phyloP scores from a whole-genome alignment of 2,888 invertebrate species.

The Spatulosminthurus flaviceps region DNA sequence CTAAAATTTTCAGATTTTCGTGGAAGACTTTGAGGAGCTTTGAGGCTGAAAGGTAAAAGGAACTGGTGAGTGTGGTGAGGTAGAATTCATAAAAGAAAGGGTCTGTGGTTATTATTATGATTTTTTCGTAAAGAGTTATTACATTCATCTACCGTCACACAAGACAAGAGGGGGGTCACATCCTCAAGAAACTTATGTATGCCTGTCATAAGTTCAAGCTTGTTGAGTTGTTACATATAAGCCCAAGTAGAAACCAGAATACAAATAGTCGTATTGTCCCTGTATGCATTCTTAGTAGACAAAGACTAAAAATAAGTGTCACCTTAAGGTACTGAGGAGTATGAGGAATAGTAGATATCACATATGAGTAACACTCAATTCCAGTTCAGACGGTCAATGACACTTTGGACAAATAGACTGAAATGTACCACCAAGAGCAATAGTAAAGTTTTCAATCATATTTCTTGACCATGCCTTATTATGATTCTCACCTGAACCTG shows the following conservation, averaged over 20 bases:
- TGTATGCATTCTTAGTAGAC: background rate
- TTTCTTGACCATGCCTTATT: background rate
- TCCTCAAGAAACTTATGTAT: background rate
- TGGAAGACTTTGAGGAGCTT: background rate
- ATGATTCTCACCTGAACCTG: background rate
- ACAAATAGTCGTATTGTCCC: background rate
- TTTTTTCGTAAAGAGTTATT: background rate
- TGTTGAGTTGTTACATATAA: background rate
- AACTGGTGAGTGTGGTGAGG: no score
- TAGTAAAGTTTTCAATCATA: constrained; percentile 5
- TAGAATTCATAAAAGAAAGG: background rate
- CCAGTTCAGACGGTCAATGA: constrained; percentile 25
- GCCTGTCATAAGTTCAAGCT: background rate
- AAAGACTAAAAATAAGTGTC: background rate
- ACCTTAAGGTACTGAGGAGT: background rate
- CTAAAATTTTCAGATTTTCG: no score
- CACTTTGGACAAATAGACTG: constrained; percentile 9
- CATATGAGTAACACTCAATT: constrained; percentile 11
- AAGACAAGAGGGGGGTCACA: constrained; percentile 2
- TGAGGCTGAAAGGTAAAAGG: background rate
- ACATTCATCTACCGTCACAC: constrained; percentile 8
- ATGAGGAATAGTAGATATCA: background rate
- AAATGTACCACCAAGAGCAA: background rate
- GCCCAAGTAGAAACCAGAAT: background rate
- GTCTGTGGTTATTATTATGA: background rate